These are phyloP conservation scores for Drosophila greeni DNA, from an alignment of 2,888 invertebrate genomes.

Conservation along the genomic window DNA sequence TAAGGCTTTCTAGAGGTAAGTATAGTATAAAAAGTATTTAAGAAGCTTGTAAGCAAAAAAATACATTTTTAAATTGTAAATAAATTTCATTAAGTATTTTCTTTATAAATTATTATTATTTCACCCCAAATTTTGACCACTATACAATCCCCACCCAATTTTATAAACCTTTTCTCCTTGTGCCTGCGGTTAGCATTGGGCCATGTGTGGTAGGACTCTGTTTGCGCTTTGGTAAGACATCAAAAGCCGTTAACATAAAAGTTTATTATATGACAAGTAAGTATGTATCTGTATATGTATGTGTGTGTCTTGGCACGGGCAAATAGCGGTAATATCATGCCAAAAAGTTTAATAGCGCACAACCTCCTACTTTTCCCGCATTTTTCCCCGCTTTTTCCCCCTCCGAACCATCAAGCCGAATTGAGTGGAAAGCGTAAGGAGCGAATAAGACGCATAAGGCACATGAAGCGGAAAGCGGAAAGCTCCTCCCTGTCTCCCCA, in stretches of 20 bases:
- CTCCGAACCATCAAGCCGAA: constrained; percentile 51
- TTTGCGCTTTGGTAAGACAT: constrained; percentile 55
- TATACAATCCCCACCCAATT: not conserved
- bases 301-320: constrained; percentile 24
- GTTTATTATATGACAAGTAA: constrained; percentile 71
- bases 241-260: constrained; percentile 68
- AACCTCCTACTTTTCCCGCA: constrained; percentile 36
- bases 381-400: not conserved
- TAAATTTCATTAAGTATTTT: not conserved
- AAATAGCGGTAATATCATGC: constrained; percentile 66
- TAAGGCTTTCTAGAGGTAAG: not conserved
- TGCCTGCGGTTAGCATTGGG: constrained; percentile 32
- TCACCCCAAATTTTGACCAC: not conserved
- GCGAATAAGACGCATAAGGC: constrained; percentile 47
- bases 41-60: too few species aligned
- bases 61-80: not conserved
- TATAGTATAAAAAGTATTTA: not conserved
- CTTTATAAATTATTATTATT: not conserved
- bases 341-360: constrained; percentile 69
- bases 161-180: not conserved
- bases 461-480: constrained; percentile 58
- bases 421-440: constrained; percentile 66
- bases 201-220: constrained; percentile 58
- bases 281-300: constrained; percentile 45
- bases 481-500: constrained; percentile 28